Conservation (phyloP, 1,140 invertebrate genomes). For the Drosophila pruinosa region DNA sequence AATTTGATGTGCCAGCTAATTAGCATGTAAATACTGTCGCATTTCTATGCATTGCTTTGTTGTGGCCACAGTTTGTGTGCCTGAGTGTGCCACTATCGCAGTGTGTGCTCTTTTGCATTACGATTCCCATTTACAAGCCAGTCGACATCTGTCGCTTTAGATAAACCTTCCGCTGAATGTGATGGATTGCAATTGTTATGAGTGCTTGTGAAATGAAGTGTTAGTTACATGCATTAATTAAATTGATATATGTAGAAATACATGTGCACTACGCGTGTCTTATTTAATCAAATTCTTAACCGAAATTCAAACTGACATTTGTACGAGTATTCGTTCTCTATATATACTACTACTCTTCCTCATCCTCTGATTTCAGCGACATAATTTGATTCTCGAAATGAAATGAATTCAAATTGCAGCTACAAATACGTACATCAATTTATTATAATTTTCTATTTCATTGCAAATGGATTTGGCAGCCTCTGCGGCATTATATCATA, state of each 20-base stretch:
- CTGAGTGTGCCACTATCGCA: background rate
- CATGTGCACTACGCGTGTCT: background rate
- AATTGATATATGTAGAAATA: background rate
- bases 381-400: background rate
- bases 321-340: too few relatives aligned
- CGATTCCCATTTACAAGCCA: slow-evolving; percentile 8
- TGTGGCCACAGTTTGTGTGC: background rate
- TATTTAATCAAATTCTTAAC: background rate
- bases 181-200: slow-evolving; percentile 38
- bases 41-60: slow-evolving; percentile 42
- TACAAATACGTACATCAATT: background rate
- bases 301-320: background rate
- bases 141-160: slow-evolving; percentile 34
- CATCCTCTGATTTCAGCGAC: background rate
- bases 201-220: slow-evolving; percentile 41
- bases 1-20: slow-evolving; percentile 62
- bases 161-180: slow-evolving; percentile 18
- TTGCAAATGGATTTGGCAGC: background rate
- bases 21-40: slow-evolving; percentile 69
- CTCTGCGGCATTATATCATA: background rate
- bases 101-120: slow-evolving; percentile 24
- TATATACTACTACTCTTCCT: background rate
- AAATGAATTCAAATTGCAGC: background rate
- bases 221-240: slow-evolving; percentile 39
- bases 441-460: background rate